Evolutionary conservation across 2,797 vertebrate species (phyloP).

Genomic region (Spea hammondii): DNA sequence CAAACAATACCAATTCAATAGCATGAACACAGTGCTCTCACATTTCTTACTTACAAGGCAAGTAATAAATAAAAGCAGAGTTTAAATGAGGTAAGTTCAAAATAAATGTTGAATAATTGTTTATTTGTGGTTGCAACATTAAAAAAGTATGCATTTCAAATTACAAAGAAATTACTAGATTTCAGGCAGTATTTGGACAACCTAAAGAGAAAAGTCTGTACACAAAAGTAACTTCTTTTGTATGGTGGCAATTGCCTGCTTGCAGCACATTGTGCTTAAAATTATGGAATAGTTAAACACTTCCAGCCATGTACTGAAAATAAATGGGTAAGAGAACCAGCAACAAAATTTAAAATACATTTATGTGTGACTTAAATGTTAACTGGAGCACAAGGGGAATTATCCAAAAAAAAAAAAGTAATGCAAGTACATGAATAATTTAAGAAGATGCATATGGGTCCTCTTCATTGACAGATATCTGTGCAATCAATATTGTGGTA

Average conservation of each 20-base stretch:
- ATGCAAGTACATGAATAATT: constrained; percentile 75
- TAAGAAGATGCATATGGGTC: constrained; percentile 74
- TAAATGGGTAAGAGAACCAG: constrained; percentile 80
- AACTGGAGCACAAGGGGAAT: constrained; percentile 67
- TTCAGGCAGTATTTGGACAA: constrained; percentile 74
- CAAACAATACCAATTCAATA: constrained; percentile 86
- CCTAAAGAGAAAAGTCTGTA: constrained; percentile 74
- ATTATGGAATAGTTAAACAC: constrained; percentile 79
- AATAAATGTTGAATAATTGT: constrained; percentile 70
- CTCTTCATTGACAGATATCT: constrained; percentile 73
- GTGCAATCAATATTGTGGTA: constrained; percentile 71
- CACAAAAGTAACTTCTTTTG: constrained; percentile 72
- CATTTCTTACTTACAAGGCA: constrained; percentile 83
- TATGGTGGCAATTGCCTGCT: constrained; percentile 73
- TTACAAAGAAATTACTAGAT: constrained; percentile 66
- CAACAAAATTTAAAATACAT: constrained; percentile 80
- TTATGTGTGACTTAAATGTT: constrained; percentile 81
- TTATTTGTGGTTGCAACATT: constrained; percentile 72
- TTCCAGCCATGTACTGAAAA: constrained; percentile 88
- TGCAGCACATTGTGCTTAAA: constrained; percentile 90
- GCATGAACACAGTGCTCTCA: constrained; percentile 76
- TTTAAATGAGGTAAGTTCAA: constrained; percentile 86
- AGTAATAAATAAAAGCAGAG: constrained; percentile 90
- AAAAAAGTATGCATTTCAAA: constrained; percentile 70
- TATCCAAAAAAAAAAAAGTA: constrained; percentile 58